Evolutionary conservation across 2,113 vertebrate species (phyloP).

Genomic region (Sterna hirundo): DNA sequence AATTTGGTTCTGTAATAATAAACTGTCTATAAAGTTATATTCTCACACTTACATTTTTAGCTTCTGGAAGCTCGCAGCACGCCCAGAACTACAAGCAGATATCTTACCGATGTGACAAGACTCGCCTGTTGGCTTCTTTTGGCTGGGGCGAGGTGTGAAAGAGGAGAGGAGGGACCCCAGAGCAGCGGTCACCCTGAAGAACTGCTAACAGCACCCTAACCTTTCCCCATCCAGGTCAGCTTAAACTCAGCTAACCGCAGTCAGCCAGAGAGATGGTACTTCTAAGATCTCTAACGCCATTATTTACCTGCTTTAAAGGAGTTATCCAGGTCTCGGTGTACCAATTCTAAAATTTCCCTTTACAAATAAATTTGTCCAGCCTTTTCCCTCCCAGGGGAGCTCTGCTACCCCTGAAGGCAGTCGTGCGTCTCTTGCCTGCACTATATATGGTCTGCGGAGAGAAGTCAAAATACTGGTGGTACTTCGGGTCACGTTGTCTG

Average conservation of each 20-base stretch:
- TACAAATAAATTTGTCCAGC: background rate
- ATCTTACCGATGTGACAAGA: background rate
- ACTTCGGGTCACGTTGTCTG: background rate
- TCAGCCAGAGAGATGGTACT: background rate
- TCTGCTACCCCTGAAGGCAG: background rate
- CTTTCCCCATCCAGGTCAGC: background rate
- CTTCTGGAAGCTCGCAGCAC: background rate
- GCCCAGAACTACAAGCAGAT: background rate
- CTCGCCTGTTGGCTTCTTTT: background rate
- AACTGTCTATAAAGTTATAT: background rate
- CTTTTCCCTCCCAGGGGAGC: background rate
- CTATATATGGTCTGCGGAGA: background rate
- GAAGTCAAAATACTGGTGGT: background rate
- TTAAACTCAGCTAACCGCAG: background rate
- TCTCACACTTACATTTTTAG: background rate
- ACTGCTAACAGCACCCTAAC: background rate
- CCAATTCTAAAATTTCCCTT: background rate
- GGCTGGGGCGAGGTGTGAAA: rapidly evolving
- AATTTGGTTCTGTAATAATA: background rate
- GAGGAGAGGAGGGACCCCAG: background rate
- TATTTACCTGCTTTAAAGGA: background rate
- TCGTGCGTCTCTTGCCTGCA: background rate
- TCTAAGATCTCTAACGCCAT: background rate
- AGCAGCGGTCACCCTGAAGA: background rate
- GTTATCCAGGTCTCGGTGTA: background rate